Conservation (phyloP, 2,888 invertebrate genomes). For the Morinoia aosen region DNA sequence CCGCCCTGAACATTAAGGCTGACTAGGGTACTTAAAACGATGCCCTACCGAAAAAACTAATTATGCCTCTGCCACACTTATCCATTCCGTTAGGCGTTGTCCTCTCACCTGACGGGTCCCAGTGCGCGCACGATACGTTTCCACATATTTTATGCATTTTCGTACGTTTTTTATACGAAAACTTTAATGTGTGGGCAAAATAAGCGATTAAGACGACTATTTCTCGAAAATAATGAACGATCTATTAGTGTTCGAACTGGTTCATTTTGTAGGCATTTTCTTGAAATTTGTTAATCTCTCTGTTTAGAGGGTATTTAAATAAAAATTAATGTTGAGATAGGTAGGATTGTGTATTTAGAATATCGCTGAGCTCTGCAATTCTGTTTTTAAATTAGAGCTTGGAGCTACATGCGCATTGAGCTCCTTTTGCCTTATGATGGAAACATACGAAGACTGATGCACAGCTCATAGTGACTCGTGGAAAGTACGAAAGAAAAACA, state of each 20-base stretch:
- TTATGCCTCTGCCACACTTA: neutral
- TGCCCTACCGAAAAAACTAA: neutral
- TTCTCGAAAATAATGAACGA: neutral
- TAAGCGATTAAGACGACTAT: neutral
- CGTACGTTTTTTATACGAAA: neutral
- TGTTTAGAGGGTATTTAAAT: no score
- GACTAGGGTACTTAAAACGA: constrained; percentile 34
- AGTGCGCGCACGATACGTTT: neutral
- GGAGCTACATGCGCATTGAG: no score
- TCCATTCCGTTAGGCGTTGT: neutral
- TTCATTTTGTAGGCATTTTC: neutral
- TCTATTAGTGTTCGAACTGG: neutral
- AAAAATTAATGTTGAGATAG: no score
- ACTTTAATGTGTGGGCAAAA: neutral
- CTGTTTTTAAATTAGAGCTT: no score
- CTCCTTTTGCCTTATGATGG: no score
- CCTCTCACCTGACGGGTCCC: neutral
- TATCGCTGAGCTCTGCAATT: no score
- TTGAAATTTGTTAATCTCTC: neutral
- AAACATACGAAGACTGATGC: no score
- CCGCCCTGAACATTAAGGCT: neutral
- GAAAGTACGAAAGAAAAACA: no score
- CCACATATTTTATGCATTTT: neutral
- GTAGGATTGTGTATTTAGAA: no score
- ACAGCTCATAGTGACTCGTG: no score